Percentiles rank a stretch among this genome's conserved stretches.
phyloP scores from a whole-genome alignment of 2,113 vertebrate genomes.

The Phasianus colchicus region DNA sequence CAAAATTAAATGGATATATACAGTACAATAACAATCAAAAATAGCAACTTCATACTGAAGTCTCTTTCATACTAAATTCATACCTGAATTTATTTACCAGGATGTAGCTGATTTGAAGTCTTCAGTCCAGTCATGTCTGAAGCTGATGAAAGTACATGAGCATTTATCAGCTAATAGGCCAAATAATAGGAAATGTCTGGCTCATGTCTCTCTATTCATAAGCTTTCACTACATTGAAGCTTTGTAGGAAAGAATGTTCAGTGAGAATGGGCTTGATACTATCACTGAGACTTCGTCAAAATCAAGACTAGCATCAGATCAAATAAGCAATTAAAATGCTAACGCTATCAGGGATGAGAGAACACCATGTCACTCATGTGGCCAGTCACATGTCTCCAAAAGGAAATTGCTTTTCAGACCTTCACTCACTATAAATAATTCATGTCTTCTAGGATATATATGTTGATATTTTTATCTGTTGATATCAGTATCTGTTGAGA shows the following conservation, averaged over 20 bases:
- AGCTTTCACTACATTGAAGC: not conserved
- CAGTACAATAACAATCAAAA: not conserved
- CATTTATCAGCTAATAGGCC: not conserved
- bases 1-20: not conserved
- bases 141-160: not conserved
- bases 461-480: not conserved
- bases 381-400: not conserved
- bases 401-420: conserved; percentile 41
- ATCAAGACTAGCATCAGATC: conserved; percentile 4
- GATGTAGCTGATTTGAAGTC: not conserved
- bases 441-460: not conserved
- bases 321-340: conserved; percentile 41
- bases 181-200: not conserved
- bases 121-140: not conserved
- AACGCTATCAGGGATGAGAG: not conserved
- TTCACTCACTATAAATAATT: conserved; percentile 31
- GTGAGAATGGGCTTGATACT: not conserved
- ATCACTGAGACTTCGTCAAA: conserved; percentile 16
- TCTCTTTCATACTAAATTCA: not conserved
- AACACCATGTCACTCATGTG: not conserved
- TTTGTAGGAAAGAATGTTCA: not conserved
- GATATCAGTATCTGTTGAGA: not conserved
- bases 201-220: not conserved
- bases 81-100: not conserved
- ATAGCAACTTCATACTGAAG: not conserved